phyloP scores from a whole-genome alignment of 2,113 vertebrate genomes.

The Cheirogaleus medius region DNA sequence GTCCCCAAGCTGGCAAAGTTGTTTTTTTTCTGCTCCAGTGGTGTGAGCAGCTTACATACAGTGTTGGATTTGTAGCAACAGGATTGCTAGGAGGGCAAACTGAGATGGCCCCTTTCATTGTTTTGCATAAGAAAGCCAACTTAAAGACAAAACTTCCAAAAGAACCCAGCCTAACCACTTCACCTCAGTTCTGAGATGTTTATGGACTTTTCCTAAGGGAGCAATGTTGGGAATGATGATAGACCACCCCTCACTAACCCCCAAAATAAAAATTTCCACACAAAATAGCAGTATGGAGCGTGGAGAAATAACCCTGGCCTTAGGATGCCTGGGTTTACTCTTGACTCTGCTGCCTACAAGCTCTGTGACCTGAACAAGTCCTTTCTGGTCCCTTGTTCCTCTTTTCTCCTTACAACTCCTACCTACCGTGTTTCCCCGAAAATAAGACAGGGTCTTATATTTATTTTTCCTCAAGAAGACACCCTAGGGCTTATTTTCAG shows the following conservation, averaged over 20 bases:
- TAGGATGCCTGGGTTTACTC: neutral
- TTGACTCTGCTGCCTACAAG: neutral
- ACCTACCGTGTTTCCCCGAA: no score
- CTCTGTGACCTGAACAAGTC: neutral
- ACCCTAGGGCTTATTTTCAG: no score
- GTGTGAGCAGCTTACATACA: neutral
- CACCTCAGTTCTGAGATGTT: neutral
- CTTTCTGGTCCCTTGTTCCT: neutral
- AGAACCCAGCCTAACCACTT: neutral
- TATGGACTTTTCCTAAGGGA: neutral
- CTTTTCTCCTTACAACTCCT: neutral
- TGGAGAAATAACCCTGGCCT: neutral
- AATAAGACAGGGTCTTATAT: no score
- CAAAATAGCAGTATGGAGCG: neutral
- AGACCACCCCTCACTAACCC: neutral
- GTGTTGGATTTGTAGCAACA: neutral
- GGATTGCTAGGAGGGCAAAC: neutral
- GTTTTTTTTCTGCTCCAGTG: neutral
- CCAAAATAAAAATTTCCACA: neutral
- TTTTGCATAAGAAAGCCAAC: neutral
- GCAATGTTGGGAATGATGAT: neutral
- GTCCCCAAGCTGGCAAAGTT: neutral
- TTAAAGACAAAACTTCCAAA: neutral
- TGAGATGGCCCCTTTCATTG: neutral
- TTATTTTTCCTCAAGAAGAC: no score